These are phyloP conservation scores for Leucophenga maculata DNA, from an alignment of 2,888 invertebrate genomes.

Conservation along the genomic window DNA sequence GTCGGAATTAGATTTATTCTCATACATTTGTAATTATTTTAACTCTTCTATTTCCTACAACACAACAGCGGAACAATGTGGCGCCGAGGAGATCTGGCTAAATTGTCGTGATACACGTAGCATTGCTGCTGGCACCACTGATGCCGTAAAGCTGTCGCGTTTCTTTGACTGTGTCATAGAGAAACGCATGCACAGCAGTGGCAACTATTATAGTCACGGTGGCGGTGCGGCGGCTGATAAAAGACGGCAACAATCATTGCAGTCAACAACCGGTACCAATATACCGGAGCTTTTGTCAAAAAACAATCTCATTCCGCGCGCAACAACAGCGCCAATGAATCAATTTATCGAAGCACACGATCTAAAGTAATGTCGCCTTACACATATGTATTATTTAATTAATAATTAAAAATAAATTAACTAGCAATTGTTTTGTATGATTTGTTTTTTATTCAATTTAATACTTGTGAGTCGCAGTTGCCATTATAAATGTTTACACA, in stretches of 20 bases:
- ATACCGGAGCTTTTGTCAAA: too few relatives aligned
- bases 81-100: slow-evolving; percentile 93
- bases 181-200: slow-evolving; percentile 59
- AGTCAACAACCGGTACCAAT: too few relatives aligned
- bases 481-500: too few relatives aligned
- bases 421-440: too few relatives aligned
- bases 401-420: too few relatives aligned
- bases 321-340: slow-evolving; percentile 13
- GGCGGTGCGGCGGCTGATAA: slow-evolving; percentile 40
- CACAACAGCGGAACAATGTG: slow-evolving; percentile 86
- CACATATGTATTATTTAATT: too few relatives aligned
- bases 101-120: slow-evolving; percentile 83
- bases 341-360: slow-evolving; percentile 49
- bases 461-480: too few relatives aligned
- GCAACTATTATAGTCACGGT: slow-evolving; percentile 18
- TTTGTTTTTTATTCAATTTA: too few relatives aligned
- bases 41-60: slow-evolving; percentile 9
- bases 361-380: slow-evolving; percentile 40
- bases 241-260: slow-evolving; percentile 34
- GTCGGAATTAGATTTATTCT: too few relatives aligned
- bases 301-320: too few relatives aligned
- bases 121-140: slow-evolving; percentile 94
- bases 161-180: slow-evolving; percentile 90
- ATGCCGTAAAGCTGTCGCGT: slow-evolving; percentile 92
- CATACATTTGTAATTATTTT: too few relatives aligned